phyloP scores from a whole-genome alignment of 2,888 invertebrate genomes.

The Heliothis peltigera region DNA sequence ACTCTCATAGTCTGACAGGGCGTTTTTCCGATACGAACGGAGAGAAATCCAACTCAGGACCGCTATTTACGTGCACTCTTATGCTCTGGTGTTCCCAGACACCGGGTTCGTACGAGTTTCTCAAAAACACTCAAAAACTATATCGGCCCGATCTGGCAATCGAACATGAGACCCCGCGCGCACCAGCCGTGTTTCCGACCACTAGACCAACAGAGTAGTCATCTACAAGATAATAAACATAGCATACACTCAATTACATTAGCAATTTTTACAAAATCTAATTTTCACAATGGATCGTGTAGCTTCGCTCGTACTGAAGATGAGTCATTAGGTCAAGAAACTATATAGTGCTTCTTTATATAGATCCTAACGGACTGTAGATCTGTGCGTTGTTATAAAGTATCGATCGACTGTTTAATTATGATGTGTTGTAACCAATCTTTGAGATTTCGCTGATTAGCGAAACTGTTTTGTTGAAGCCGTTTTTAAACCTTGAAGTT shows the following conservation, averaged over 20 bases:
- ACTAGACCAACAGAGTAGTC: no score
- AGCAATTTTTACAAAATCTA: conserved; percentile 23
- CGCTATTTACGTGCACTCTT: no score
- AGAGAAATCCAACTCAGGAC: no score
- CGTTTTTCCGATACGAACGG: no score
- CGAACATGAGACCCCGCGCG: no score
- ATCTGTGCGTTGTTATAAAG: conserved; percentile 29
- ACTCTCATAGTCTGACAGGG: no score
- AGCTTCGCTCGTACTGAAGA: conserved; percentile 42
- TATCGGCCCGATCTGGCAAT: no score
- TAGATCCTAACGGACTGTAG: conserved; percentile 63
- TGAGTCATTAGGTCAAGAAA: conserved; percentile 76
- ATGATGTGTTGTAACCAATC: conserved; percentile 18
- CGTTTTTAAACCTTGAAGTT: no score
- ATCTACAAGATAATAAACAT: not conserved
- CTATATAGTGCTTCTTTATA: conserved; percentile 71
- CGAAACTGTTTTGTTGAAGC: conserved; percentile 5
- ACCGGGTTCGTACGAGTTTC: no score
- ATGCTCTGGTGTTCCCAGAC: no score
- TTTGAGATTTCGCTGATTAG: conserved; percentile 7
- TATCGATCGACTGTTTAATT: conserved; percentile 38
- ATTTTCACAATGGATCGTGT: conserved; percentile 54
- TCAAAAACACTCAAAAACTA: no score
- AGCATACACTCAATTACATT: conserved; percentile 11
- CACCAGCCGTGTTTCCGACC: no score